Evolutionary conservation across 2,888 invertebrate genomes (phyloP), one percentile per base, ranked within the genome.

Genomic region (Spicauda simplicius): DNA sequence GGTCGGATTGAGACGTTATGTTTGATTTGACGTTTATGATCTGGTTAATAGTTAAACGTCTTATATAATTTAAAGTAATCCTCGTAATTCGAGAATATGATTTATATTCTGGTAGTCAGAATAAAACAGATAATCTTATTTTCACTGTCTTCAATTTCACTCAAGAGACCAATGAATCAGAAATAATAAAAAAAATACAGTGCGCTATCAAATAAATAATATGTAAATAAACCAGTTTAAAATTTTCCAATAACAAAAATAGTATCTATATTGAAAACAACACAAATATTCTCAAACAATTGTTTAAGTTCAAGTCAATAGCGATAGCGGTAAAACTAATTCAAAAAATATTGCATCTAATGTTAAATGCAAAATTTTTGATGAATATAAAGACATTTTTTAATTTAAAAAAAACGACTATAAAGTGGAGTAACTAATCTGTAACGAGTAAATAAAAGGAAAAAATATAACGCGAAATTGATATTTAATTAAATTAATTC

Each of bases 1-100:
- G 68, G 70, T 80, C 70, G 68, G 70, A 71, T 61, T 61, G 61
- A 61, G 56, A 71, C 66, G 68, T 69, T 69, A 55, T 10, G 60
- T 68, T 74, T 75, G 68, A 59, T 62, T 60, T 63, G 54, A 67
- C 20, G 55, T 59, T 54, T 54, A 41, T 67, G 48, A 64, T 55
- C 48, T 30, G 45, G 12, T 66, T 59, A 60, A 48, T 54, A 7
- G 0, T 16, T 30, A 1, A 33, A 59, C 53, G 53, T 45, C 25
- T 8, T 41, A 18, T 7, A 18, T n/a, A 20, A 25, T 41, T 20
- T 54, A 52, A 19, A 5, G 5, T 16, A 8, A 48, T 6, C 14
- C 45, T 14, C 14, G 14, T 45, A 12, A 45, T 3, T 7, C 10
- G 2, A 7, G 10, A 37, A 41, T 14, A 14, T 41, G 14, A 14